A percentile compares a stretch with the other conserved stretches of the same genome.
Conservation (phyloP, 2,113 vertebrate genomes). For the Meleagris gallopavo region DNA sequence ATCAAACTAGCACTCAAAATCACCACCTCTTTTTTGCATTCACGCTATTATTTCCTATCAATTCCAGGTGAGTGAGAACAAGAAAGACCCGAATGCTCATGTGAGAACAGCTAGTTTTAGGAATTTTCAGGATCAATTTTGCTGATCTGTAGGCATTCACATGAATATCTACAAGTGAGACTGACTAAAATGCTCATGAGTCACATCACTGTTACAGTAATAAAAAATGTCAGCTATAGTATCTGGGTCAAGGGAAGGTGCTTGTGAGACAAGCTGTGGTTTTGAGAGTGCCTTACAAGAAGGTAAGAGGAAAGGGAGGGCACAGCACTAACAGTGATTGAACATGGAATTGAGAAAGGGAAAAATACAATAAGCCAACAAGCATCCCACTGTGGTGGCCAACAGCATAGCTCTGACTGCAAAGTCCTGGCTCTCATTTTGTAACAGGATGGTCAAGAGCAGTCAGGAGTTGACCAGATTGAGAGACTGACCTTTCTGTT, state of each 20-base stretch:
- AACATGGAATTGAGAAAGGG: not conserved
- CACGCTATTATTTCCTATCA: not conserved
- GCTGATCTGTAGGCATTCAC: not conserved
- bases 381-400: not conserved
- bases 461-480: not conserved
- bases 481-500: not conserved
- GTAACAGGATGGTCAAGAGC: not conserved
- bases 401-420: not conserved
- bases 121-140: not conserved
- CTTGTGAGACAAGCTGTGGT: not conserved
- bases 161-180: not conserved
- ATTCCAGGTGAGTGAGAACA: not conserved
- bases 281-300: not conserved
- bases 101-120: not conserved
- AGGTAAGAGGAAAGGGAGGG: not conserved
- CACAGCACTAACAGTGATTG: accelerated
- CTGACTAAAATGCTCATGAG: not conserved
- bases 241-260: not conserved
- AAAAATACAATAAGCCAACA: not conserved
- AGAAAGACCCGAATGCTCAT: not conserved
- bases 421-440: not conserved
- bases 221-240: not conserved
- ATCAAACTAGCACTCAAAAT: not conserved
- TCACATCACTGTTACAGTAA: not conserved
- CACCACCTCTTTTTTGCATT: not conserved